A percentile compares a stretch with the other conserved stretches of the same genome.
These are phyloP conservation scores for Anser cygnoides DNA, from an alignment of 2,113 vertebrate species.

Conservation along the genomic window DNA sequence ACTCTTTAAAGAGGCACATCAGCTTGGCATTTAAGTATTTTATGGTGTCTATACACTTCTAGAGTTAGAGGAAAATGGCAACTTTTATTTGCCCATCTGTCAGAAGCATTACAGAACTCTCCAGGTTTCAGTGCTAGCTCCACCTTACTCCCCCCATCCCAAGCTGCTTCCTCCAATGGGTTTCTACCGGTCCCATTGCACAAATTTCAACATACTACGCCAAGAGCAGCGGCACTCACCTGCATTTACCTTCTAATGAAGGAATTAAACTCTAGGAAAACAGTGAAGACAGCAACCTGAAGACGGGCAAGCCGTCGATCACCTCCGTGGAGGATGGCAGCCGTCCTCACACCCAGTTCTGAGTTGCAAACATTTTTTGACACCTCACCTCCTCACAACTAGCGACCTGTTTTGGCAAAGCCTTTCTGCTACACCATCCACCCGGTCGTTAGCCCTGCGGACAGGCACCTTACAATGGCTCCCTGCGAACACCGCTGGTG, in stretches of 20 bases:
- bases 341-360: background rate
- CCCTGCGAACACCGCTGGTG: background rate
- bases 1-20: background rate
- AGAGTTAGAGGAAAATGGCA: background rate
- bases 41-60: background rate
- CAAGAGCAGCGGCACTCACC: background rate
- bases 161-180: background rate
- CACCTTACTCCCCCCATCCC: background rate
- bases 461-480: fast-evolving
- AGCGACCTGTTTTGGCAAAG: background rate
- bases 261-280: background rate
- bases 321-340: background rate
- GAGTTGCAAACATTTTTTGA: background rate
- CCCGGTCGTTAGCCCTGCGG: background rate
- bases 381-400: background rate
- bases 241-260: background rate
- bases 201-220: background rate
- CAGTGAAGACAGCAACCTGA: background rate
- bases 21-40: background rate
- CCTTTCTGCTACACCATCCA: background rate
- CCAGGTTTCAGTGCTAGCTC: background rate
- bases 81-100: background rate
- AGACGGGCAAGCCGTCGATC: background rate
- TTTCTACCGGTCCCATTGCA: background rate
- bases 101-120: background rate